Conservation (phyloP, 92 coral and sea anemone genomes). For the Actinostola sp. region DNA sequence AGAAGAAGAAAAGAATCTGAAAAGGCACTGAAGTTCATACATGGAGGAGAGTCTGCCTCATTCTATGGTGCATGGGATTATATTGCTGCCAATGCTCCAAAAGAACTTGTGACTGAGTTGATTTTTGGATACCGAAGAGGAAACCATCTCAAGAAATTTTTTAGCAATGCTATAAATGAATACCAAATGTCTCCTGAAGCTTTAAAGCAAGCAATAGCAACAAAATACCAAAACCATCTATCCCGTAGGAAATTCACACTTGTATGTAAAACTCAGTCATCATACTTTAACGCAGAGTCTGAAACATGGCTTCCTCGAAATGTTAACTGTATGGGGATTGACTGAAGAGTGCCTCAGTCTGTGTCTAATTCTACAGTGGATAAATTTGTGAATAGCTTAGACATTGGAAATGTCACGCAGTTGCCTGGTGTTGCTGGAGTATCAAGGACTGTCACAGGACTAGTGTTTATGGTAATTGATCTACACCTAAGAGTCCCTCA, state of each 20-base stretch:
- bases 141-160: constrained; percentile 30
- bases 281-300: constrained; percentile 42
- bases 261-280: no score
- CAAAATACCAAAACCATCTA: no score
- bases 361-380: constrained; percentile 36
- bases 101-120: constrained; percentile 32
- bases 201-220: no score
- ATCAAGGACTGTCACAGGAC: constrained; percentile 58
- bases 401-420: constrained; percentile 57
- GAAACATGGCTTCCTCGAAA: constrained; percentile 59
- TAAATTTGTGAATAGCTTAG: constrained; percentile 47
- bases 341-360: constrained; percentile 41
- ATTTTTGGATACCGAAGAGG: constrained; percentile 41
- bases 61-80: constrained; percentile 59
- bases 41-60: constrained; percentile 43
- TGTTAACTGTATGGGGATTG: constrained; percentile 36
- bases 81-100: constrained; percentile 20
- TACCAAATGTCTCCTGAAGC: no score
- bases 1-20: constrained; percentile 34
- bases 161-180: constrained; percentile 32
- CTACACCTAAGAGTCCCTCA: constrained; percentile 53
- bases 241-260: no score
- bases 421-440: constrained; percentile 50
- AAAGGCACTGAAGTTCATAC: constrained; percentile 44
- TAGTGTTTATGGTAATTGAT: constrained; percentile 47